These are phyloP conservation scores for Nezara viridula DNA, from an alignment of 2,888 invertebrate genomes.

Conservation along the genomic window DNA sequence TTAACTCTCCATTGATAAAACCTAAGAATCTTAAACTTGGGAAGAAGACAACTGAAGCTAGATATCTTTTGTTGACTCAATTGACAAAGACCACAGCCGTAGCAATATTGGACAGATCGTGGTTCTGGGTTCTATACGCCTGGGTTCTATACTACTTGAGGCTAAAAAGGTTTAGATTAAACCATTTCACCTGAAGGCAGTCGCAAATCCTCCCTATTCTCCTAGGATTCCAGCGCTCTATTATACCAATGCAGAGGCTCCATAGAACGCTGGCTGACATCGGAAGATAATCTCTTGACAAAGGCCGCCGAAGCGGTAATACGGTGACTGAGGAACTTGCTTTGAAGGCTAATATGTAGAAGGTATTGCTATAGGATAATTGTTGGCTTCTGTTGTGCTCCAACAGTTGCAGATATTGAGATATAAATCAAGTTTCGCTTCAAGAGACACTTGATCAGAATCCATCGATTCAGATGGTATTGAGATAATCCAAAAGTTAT, in stretches of 20 bases:
- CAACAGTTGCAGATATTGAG: not conserved
- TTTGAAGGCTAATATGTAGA: not conserved
- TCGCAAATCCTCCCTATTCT: not conserved
- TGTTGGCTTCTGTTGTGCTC: not conserved
- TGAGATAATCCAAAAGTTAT: too few relatives aligned
- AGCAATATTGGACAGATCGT: not conserved
- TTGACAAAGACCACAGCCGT: not conserved
- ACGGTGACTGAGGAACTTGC: not conserved
- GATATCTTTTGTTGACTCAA: not conserved
- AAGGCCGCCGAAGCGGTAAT: not conserved
- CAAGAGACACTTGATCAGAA: too few relatives aligned
- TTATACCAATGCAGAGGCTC: not conserved
- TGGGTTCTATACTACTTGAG: not conserved
- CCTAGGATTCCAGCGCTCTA: not conserved
- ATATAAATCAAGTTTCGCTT: too few relatives aligned
- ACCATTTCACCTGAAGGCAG: not conserved
- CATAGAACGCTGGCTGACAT: not conserved
- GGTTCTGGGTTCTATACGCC: not conserved
- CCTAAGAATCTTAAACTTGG: not conserved
- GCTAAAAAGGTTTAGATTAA: not conserved
- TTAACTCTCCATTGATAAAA: too few relatives aligned
- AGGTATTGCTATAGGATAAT: not conserved
- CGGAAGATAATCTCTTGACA: not conserved
- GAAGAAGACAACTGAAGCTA: not conserved
- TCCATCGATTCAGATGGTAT: too few relatives aligned